Conservation (phyloP, 2,888 invertebrate species). For the Amiota mariae region DNA sequence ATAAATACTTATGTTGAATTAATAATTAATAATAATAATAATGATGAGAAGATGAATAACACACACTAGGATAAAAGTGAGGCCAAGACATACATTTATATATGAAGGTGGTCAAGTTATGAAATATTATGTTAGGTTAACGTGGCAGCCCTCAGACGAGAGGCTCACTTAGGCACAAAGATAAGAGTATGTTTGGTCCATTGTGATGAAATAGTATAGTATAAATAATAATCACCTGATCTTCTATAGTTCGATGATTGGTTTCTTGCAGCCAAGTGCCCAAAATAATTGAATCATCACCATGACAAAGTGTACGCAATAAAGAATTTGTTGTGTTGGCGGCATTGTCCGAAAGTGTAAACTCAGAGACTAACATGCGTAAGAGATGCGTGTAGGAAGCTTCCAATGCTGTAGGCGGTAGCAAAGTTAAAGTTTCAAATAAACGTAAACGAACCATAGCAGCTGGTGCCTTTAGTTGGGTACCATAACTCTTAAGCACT, state of each 20-base stretch:
- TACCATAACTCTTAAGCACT: constrained; percentile 90
- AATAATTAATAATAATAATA: not conserved
- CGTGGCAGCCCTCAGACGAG: too few relatives aligned
- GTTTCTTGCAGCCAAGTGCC: constrained; percentile 97
- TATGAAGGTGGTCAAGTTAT: not conserved
- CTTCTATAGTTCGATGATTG: constrained; percentile 96
- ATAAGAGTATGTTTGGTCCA: too few relatives aligned
- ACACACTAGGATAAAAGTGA: not conserved
- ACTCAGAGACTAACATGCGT: constrained; percentile 93
- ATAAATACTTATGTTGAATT: not conserved
- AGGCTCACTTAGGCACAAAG: too few relatives aligned
- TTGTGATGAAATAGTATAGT: too few relatives aligned
- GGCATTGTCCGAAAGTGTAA: constrained; percentile 94
- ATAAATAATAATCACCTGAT: constrained; percentile 82
- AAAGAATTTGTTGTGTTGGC: constrained; percentile 92
- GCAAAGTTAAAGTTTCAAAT: constrained; percentile 87
- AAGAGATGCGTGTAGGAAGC: constrained; percentile 90
- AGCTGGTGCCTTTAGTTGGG: constrained; percentile 93
- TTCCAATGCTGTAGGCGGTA: constrained; percentile 88
- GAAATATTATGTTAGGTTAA: too few relatives aligned
- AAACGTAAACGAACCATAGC: constrained; percentile 94
- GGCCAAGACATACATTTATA: not conserved
- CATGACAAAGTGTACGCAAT: constrained; percentile 86
- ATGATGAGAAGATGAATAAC: not conserved
- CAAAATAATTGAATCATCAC: constrained; percentile 91